A percentile compares a stretch with the other conserved stretches of the same genome.
Conservation (phyloP, 2,888 invertebrate species). For the Campopleginae sp. region DNA sequence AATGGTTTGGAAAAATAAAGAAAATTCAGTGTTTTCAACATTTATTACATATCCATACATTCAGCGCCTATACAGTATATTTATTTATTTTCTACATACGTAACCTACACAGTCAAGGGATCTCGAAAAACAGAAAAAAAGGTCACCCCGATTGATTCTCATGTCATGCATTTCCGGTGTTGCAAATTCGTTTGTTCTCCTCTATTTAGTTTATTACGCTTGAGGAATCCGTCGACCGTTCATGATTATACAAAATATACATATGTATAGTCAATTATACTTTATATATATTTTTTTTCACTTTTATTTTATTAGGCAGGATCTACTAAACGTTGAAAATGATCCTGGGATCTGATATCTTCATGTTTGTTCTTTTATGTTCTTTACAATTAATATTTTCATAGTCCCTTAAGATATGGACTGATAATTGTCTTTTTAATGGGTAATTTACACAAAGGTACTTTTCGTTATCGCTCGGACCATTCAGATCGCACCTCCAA, state of each 20-base stretch:
- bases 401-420: constrained; percentile 20
- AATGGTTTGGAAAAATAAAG: neutral
- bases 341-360: neutral
- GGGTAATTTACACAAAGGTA: constrained; percentile 54
- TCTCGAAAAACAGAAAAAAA: constrained; percentile 59
- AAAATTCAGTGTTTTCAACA: constrained; percentile 62
- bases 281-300: constrained; percentile 46
- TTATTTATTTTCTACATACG: constrained; percentile 60
- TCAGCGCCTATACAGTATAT: constrained; percentile 68
- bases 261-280: constrained; percentile 59
- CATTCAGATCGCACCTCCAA: constrained; percentile 40
- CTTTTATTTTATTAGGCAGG: neutral
- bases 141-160: constrained; percentile 12
- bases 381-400: constrained; percentile 22
- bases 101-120: constrained; percentile 68
- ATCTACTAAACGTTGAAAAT: neutral
- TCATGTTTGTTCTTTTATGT: neutral
- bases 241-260: constrained; percentile 64
- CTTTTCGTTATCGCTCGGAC: constrained; percentile 41
- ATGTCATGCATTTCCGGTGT: constrained; percentile 9
- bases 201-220: constrained; percentile 14
- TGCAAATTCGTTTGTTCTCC: constrained; percentile 3
- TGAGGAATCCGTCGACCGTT: constrained; percentile 48
- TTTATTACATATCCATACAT: constrained; percentile 71
- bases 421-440: constrained; percentile 36